Conservation (phyloP, 2,113 vertebrate genomes). For the Solea solea region DNA sequence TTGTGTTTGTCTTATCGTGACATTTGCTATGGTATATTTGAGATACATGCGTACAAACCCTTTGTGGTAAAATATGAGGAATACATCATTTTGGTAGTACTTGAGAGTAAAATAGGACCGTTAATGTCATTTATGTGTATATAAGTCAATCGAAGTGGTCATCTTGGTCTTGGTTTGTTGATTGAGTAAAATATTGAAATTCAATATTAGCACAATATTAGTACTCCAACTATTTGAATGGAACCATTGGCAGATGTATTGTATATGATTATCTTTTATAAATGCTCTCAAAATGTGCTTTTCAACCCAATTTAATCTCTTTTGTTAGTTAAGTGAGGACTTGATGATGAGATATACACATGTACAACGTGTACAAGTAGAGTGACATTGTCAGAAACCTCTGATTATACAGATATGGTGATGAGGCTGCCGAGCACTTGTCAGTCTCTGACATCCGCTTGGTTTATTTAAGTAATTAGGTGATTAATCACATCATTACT, state of each 20-base stretch:
- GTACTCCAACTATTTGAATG: too few relatives aligned
- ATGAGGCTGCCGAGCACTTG: constrained; percentile 51
- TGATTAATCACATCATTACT: constrained; percentile 67
- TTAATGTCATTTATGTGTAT: too few relatives aligned
- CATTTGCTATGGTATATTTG: neutral
- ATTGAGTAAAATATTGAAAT: too few relatives aligned
- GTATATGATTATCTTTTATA: too few relatives aligned
- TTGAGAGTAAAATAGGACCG: too few relatives aligned
- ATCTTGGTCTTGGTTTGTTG: too few relatives aligned
- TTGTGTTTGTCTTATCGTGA: neutral
- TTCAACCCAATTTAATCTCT: neutral
- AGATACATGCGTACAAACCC: neutral
- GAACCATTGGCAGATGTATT: too few relatives aligned
- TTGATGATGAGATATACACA: neutral
- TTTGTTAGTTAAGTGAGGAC: neutral
- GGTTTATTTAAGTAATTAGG: constrained; percentile 67
- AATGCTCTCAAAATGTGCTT: too few relatives aligned
- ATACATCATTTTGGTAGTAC: too few relatives aligned
- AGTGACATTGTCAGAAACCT: constrained; percentile 7
- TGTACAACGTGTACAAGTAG: constrained; percentile 1
- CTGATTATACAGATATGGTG: constrained; percentile 53
- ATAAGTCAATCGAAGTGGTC: too few relatives aligned
- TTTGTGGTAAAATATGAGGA: too few relatives aligned
- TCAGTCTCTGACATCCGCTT: constrained; percentile 39
- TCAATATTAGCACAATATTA: too few relatives aligned